Evolutionary conservation across 2,888 invertebrate genomes (phyloP).

Genomic region (Sycophila texana): DNA sequence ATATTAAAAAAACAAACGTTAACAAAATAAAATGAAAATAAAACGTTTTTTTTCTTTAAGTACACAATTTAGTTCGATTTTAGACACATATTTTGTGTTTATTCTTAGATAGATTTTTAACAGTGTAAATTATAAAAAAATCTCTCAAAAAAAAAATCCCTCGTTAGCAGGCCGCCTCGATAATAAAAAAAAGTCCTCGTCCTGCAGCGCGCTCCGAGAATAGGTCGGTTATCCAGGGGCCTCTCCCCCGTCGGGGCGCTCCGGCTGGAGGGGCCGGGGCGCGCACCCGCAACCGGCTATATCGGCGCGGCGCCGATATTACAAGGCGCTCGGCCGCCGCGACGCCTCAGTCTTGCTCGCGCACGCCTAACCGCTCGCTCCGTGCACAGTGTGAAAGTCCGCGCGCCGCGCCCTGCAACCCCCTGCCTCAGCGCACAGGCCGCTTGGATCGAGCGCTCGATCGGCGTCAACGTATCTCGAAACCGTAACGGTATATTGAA

Average conservation of each 20-base stretch:
- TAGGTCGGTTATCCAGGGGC: constrained; percentile 6
- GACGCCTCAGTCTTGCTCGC: constrained; percentile 61
- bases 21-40: no score
- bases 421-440: not conserved
- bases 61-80: no score
- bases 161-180: no score
- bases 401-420: not conserved
- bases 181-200: not conserved
- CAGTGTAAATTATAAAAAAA: no score
- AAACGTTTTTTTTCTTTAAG: no score
- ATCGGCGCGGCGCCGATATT: constrained; percentile 71
- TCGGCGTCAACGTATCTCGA: not conserved
- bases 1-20: no score
- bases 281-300: constrained; percentile 69
- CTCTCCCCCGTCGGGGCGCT: not conserved
- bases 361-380: not conserved
- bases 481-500: not conserved
- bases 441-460: not conserved
- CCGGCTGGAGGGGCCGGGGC: constrained; percentile 61
- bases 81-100: no score
- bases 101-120: no score
- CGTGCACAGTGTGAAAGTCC: not conserved
- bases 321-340: constrained; percentile 63
- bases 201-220: not conserved
- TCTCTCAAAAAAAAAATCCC: no score